These are phyloP conservation scores for Brotula barbata DNA, from an alignment of 2,797 vertebrate species.

Conservation along the genomic window DNA sequence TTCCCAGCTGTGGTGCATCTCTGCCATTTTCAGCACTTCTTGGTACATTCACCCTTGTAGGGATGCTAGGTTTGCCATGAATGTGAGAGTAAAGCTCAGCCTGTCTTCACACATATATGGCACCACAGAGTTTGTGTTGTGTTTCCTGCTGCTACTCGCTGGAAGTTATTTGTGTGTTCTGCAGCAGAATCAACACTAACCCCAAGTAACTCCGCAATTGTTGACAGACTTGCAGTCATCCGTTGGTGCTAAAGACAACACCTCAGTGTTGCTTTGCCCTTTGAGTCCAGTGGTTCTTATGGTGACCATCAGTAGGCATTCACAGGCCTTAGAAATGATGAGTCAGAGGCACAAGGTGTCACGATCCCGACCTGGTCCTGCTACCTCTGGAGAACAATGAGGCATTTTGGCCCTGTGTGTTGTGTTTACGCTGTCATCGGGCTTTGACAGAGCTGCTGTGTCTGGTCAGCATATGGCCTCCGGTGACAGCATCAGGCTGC, in stretches of 20 bases:
- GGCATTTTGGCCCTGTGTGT: conserved; percentile 51
- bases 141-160: conserved; percentile 8
- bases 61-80: conserved; percentile 4
- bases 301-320: conserved; percentile 46
- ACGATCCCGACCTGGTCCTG: conserved; percentile 30
- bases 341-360: conserved; percentile 58
- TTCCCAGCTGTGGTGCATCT: background rate
- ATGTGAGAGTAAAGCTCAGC: background rate
- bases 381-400: conserved; percentile 67
- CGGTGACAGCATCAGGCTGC: conserved; percentile 45
- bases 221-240: conserved; percentile 44
- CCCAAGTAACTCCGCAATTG: conserved; percentile 22
- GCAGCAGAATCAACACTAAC: conserved; percentile 52
- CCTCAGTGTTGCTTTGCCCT: conserved; percentile 39
- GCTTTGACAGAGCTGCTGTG: conserved; percentile 64
- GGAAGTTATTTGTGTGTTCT: conserved; percentile 32
- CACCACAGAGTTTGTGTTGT: background rate
- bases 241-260: conserved; percentile 57
- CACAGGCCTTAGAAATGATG: conserved; percentile 43
- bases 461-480: conserved; percentile 74
- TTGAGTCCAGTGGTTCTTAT: background rate
- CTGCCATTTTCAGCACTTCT: background rate
- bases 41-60: background rate
- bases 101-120: conserved; percentile 24
- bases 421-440: conserved; percentile 54